phyloP scores from a whole-genome alignment of 1,140 invertebrate species.

The Drosophila biarmipes region DNA sequence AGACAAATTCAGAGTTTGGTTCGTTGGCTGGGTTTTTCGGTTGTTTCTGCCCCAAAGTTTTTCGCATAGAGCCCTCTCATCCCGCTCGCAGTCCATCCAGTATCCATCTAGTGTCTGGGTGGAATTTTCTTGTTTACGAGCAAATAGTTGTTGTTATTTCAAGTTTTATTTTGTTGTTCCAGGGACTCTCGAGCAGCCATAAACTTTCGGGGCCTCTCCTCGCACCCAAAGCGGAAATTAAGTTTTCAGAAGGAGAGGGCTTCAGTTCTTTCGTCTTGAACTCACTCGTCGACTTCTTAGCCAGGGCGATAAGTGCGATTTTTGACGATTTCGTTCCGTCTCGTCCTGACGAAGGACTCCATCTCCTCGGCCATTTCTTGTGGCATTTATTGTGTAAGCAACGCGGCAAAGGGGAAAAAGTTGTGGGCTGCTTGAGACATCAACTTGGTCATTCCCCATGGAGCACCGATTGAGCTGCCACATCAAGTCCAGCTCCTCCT shows the following conservation, averaged over 20 bases:
- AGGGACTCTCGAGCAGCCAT: constrained; percentile 64
- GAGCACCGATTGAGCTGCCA: constrained; percentile 54
- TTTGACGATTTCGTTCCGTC: constrained; percentile 69
- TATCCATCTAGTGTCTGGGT: constrained; percentile 58
- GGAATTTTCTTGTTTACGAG: constrained; percentile 82
- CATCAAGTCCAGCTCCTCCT: constrained; percentile 13
- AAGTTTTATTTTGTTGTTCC: constrained; percentile 82
- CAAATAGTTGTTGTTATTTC: constrained; percentile 83
- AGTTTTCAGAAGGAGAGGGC: constrained; percentile 58
- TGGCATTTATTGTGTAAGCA: constrained; percentile 65
- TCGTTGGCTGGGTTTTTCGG: constrained; percentile 38
- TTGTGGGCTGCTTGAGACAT: constrained; percentile 62
- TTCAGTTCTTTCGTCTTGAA: constrained; percentile 17
- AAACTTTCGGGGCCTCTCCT: constrained; percentile 52
- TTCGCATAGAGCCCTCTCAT: constrained; percentile 45
- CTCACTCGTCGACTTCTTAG: constrained; percentile 51
- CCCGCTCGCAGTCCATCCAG: constrained; percentile 8
- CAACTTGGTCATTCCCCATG: constrained; percentile 40
- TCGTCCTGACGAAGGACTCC: constrained; percentile 57
- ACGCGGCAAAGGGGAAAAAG: constrained; percentile 49
- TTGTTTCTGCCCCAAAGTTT: constrained; percentile 55
- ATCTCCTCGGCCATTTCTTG: constrained; percentile 30
- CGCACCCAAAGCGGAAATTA: constrained; percentile 72
- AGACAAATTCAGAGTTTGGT: constrained; percentile 78
- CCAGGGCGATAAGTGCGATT: constrained; percentile 75